phyloP scores from a whole-genome alignment of 2,797 vertebrate species.

The Sparus aurata region DNA sequence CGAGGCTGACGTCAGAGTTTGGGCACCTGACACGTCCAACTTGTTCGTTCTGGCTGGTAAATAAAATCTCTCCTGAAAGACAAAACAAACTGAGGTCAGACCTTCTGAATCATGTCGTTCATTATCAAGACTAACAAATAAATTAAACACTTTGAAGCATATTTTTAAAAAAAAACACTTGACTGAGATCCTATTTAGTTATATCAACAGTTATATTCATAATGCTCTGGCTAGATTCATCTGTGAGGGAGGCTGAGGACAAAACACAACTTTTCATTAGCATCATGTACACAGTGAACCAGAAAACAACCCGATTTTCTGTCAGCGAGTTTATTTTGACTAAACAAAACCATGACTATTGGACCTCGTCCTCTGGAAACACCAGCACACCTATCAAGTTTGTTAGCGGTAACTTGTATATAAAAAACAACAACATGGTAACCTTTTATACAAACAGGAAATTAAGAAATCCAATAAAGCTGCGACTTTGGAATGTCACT shows the following conservation, averaged over 20 bases:
- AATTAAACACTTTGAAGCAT: not conserved
- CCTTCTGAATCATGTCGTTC: not conserved
- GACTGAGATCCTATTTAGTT: not conserved
- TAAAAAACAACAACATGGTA: not conserved
- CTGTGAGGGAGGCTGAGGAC: too few species aligned
- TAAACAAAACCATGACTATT: not conserved
- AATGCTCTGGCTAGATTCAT: too few species aligned
- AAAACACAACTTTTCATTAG: too few species aligned
- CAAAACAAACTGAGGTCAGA: slow-evolving; percentile 39
- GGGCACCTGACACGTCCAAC: slow-evolving; percentile 84
- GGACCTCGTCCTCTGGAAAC: not conserved
- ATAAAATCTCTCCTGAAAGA: slow-evolving; percentile 83
- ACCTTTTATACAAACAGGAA: slow-evolving; percentile 3
- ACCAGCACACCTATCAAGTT: not conserved
- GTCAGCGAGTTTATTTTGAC: not conserved
- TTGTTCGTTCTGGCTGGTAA: slow-evolving; percentile 76
- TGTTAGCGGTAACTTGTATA: not conserved
- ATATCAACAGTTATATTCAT: not conserved
- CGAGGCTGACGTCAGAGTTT: slow-evolving; percentile 60
- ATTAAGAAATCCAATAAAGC: not conserved
- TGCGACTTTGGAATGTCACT: not conserved
- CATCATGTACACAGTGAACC: not conserved
- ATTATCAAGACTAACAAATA: not conserved
- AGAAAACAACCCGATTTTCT: not conserved
- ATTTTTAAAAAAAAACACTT: not conserved